Conservation (phyloP, 2,888 invertebrate species). For the Pyrgus malvae region DNA sequence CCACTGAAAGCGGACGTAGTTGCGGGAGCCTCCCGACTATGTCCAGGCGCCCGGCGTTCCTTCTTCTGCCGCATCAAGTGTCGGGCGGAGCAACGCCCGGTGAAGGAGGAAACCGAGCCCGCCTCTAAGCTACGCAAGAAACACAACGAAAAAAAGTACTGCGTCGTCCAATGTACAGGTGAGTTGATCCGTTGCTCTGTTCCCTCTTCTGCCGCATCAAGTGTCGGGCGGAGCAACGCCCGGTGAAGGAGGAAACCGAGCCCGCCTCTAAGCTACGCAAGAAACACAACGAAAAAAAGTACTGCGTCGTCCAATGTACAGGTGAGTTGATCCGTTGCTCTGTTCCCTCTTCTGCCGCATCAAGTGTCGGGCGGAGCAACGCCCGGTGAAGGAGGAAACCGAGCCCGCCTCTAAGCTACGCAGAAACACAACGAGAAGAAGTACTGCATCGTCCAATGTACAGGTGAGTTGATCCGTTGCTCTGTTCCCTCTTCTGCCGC, state of each 20-base stretch:
- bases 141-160: constrained; percentile 90
- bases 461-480: too few species aligned
- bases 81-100: constrained; percentile 56
- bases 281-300: constrained; percentile 90
- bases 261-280: constrained; percentile 83
- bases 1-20: constrained; percentile 94
- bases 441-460: constrained; percentile 95
- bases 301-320: constrained; percentile 94
- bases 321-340: constrained; percentile 53
- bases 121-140: constrained; percentile 84
- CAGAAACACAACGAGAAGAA: constrained; percentile 89
- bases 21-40: constrained; percentile 88
- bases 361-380: constrained; percentile 84
- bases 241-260: constrained; percentile 88
- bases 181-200: too few species aligned
- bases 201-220: constrained; percentile 85
- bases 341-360: constrained; percentile 79
- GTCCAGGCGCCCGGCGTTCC: constrained; percentile 94
- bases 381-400: constrained; percentile 86
- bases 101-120: constrained; percentile 88
- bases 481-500: constrained; percentile 96
- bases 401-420: constrained; percentile 83
- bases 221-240: constrained; percentile 72
- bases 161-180: constrained; percentile 94
- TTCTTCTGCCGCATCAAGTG: constrained; percentile 97